These are phyloP conservation scores for Lagopus muta DNA, from an alignment of 2,113 vertebrate species.

Conservation along the genomic window DNA sequence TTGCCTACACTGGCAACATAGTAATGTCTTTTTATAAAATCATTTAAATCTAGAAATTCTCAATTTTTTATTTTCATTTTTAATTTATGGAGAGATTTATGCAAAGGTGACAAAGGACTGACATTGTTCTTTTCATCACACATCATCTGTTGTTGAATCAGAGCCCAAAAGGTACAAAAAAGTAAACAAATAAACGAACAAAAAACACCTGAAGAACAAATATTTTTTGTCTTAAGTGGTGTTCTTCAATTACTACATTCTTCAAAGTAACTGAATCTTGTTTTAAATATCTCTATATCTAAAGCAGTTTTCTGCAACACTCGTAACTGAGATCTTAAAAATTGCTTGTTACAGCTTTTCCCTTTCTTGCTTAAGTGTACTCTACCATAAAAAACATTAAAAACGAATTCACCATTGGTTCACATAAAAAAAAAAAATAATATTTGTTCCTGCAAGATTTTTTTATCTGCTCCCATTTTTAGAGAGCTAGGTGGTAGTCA, in stretches of 20 bases:
- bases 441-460: not conserved
- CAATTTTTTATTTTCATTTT: not conserved
- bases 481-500: not conserved
- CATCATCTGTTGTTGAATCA: constrained; percentile 3
- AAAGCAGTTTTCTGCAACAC: constrained; percentile 13
- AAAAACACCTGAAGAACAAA: not conserved
- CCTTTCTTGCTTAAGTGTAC: constrained; percentile 40
- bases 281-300: constrained; percentile 6
- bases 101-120: not conserved
- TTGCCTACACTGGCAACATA: not conserved
- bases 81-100: not conserved
- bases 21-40: not conserved
- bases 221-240: constrained; percentile 14
- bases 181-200: not conserved
- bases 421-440: not conserved
- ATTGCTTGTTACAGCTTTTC: not conserved
- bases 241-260: not conserved
- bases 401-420: constrained; percentile 44
- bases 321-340: constrained; percentile 43
- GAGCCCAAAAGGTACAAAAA: constrained; percentile 1
- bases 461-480: constrained; percentile 19
- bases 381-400: constrained; percentile 48
- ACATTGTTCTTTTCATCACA: not conserved
- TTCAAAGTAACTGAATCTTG: constrained; percentile 21
- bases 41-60: not conserved